These are phyloP conservation scores for Cactoblastis cactorum DNA, from an alignment of 2,888 invertebrate species.

Conservation along the genomic window DNA sequence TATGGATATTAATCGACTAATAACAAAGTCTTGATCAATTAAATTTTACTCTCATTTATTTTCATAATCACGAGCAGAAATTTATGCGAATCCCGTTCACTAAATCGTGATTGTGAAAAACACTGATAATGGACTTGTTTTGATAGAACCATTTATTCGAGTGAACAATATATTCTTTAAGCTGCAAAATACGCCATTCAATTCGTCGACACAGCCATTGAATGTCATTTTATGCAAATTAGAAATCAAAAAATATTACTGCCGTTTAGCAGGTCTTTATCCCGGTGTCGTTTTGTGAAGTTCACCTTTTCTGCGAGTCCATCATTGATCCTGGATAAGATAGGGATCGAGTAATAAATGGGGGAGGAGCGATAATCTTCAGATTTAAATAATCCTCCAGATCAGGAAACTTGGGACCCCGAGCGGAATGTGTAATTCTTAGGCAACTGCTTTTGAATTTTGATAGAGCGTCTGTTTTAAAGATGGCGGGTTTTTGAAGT, in stretches of 20 bases:
- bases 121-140: slow-evolving; percentile 12
- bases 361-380: slow-evolving; percentile 37
- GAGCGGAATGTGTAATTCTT: slow-evolving; percentile 34
- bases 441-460: slow-evolving; percentile 32
- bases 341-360: slow-evolving; percentile 42
- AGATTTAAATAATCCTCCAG: slow-evolving; percentile 41
- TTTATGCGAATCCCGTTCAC: neutral
- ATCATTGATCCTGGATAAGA: slow-evolving; percentile 42
- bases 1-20: no score
- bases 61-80: neutral
- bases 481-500: slow-evolving; percentile 8
- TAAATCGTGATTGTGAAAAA: neutral
- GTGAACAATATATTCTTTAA: slow-evolving; percentile 28
- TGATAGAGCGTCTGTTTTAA: slow-evolving; percentile 21
- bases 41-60: neutral
- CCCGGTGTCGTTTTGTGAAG: slow-evolving; percentile 23
- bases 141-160: slow-evolving; percentile 8
- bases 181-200: slow-evolving; percentile 32
- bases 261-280: slow-evolving; percentile 32
- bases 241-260: slow-evolving; percentile 36
- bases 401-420: slow-evolving; percentile 30
- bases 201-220: slow-evolving; percentile 27
- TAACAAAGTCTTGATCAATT: no score
- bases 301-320: slow-evolving; percentile 33
- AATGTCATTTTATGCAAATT: slow-evolving; percentile 31